phyloP scores from a whole-genome alignment of 2,888 invertebrate genomes.

The Agrilus cyanescens region DNA sequence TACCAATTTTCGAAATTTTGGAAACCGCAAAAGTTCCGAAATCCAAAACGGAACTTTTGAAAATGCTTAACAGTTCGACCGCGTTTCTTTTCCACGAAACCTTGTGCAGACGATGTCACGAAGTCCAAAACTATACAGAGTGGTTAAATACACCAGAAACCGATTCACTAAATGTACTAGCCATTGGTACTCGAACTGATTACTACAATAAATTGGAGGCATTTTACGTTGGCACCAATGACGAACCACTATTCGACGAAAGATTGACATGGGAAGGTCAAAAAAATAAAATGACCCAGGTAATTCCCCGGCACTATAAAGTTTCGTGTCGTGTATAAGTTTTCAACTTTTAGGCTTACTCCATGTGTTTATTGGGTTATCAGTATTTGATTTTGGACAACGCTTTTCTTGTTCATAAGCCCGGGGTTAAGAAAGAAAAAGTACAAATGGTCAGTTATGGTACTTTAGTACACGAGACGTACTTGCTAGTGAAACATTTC shows the following conservation, averaged over 20 bases:
- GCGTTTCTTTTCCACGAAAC: slow-evolving; percentile 23
- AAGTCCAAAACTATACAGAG: slow-evolving; percentile 10
- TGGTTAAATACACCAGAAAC: slow-evolving; percentile 19
- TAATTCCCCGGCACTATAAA: not conserved
- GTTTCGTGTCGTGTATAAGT: not conserved
- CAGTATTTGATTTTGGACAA: slow-evolving; percentile 80
- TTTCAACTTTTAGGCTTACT: slow-evolving; percentile 54
- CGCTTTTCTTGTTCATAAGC: slow-evolving; percentile 74
- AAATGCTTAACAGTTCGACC: slow-evolving; percentile 19
- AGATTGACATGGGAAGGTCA: slow-evolving; percentile 28
- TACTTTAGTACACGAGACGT: no score
- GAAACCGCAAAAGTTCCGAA: slow-evolving; percentile 16
- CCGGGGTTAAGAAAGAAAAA: slow-evolving; percentile 56
- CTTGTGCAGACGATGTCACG: slow-evolving; percentile 17
- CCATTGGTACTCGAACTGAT: slow-evolving; percentile 20
- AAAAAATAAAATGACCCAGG: slow-evolving; percentile 19
- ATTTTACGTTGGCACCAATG: slow-evolving; percentile 25
- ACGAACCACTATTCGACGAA: slow-evolving; percentile 27
- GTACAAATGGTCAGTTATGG: no score
- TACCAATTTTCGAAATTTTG: slow-evolving; percentile 24
- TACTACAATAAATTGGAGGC: slow-evolving; percentile 24
- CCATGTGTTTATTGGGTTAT: slow-evolving; percentile 73
- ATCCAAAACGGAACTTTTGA: slow-evolving; percentile 20
- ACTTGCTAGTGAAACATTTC: not conserved
- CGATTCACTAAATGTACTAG: slow-evolving; percentile 19